Percentiles rank a stretch among this genome's conserved stretches.
Conservation (phyloP, 2,113 vertebrate species). For the Lophotis ruficrista region DNA sequence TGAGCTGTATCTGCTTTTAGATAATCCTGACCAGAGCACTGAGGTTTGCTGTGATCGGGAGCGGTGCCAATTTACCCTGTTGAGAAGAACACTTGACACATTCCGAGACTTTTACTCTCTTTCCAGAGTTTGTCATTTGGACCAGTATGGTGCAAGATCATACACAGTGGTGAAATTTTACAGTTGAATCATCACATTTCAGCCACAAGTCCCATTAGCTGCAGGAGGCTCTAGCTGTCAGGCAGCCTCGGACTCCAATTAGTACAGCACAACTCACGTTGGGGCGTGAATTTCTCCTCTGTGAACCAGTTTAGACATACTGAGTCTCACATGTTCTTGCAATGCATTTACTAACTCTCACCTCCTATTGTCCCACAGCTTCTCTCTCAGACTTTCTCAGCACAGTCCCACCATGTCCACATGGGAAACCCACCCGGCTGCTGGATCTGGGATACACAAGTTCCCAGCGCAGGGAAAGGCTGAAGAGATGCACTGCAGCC, state of each 20-base stretch:
- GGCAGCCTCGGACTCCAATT: background rate
- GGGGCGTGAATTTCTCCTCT: background rate
- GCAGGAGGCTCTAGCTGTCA: background rate
- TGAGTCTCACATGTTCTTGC: background rate
- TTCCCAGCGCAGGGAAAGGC: background rate
- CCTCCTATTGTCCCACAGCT: background rate
- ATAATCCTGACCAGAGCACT: background rate
- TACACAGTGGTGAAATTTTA: background rate
- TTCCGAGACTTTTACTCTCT: background rate
- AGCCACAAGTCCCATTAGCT: background rate
- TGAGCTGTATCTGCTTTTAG: background rate
- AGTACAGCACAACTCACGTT: background rate
- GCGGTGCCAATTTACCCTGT: background rate
- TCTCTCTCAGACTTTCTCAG: background rate
- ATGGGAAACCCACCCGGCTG: rapidly evolving
- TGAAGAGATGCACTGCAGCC: background rate
- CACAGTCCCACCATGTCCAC: background rate
- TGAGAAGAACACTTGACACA: constrained; percentile 13
- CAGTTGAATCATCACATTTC: constrained; percentile 13
- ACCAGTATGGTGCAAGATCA: background rate
- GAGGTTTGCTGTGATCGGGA: constrained; percentile 1
- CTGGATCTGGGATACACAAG: background rate
- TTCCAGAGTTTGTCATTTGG: constrained; percentile 26
- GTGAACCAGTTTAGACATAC: background rate
- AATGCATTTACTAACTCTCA: background rate